Base-by-base conservation (phyloP, 2,113 vertebrate species). In the Tachuris rubrigastra region DNA sequence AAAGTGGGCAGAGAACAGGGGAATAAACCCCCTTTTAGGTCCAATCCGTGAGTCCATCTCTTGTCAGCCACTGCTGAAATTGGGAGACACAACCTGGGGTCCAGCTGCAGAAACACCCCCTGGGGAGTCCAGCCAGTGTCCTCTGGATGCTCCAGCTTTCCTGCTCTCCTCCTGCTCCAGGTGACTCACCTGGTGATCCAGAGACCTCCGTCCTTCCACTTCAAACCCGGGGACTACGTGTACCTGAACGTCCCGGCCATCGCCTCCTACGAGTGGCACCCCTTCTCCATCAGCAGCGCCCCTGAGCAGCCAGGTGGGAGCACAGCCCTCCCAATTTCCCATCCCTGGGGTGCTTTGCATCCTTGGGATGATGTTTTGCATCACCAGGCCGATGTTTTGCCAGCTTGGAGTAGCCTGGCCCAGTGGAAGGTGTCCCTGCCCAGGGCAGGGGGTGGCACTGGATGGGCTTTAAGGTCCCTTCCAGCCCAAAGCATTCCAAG, bases 261-360 rank as follows among this genome's bases (percentile, higher is more conserved):
- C 0, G 99, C 99, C 15, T 98, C 98, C 95, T 99, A 98, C 1
- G 98, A 99, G 96, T 99, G 99, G 99, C 99, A 99, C 9, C 99
- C 99, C 1, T 99, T 99, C 95, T 99, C 98, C 93, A 99, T 99
- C 98, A 99, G 99, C 98, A 99, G 99, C 2, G 98, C 99, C 4
- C 99, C 99, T 0, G 99, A 99, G 97, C 99, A 99, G 94, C 94
- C 97, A 93, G 99, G 99, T 99, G 31, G 69, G 3, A 1, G 1
- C 49, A 4, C 1, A 14, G 2, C 42, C 41, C 8, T 4, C 63
- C 60, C 13, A 6, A 19, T 28, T 19, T 20, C 12, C 24, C 16
- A 39, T 20, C 60, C 60, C 18, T 13, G 37, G 37, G 37, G 27
- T 13, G 17, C 6, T 59, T 59, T 24, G n/a, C 58, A 59, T 35